Evolutionary conservation across 2,113 vertebrate species (phyloP).

Genomic region (Pycnonotus jocosus): DNA sequence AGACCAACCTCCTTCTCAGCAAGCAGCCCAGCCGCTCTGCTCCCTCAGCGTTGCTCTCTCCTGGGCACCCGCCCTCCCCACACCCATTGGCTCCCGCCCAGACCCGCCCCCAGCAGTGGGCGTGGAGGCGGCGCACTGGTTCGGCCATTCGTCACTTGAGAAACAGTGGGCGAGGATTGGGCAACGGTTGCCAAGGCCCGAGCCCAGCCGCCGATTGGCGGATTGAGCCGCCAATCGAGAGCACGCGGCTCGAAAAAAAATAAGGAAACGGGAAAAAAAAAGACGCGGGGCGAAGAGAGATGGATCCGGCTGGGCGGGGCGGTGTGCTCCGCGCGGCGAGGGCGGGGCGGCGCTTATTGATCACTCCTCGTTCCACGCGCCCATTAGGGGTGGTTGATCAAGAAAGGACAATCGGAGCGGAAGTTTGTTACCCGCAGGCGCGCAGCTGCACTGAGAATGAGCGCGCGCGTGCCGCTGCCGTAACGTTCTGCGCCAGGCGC

Average conservation of each 20-base stretch:
- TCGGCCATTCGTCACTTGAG: neutral
- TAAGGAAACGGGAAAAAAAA: neutral
- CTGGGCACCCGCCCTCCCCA: neutral
- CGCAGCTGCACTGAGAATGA: neutral
- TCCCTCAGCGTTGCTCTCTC: neutral
- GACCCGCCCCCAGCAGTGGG: neutral
- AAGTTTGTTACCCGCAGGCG: neutral
- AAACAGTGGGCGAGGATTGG: neutral
- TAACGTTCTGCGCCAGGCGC: neutral
- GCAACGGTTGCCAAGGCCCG: accelerated
- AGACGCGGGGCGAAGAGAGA: neutral
- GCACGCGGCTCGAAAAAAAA: neutral
- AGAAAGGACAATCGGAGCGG: no score
- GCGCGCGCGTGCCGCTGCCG: neutral
- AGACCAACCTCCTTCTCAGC: neutral
- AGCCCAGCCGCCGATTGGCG: neutral
- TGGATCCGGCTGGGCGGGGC: neutral
- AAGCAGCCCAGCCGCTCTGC: neutral
- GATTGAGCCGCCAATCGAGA: neutral
- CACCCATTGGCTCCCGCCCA: neutral
- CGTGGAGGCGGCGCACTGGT: neutral
- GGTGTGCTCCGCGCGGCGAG: neutral
- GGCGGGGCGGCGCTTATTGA: neutral
- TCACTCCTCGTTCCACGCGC: neutral
- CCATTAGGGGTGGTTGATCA: neutral